Conservation (phyloP, 2,797 vertebrate genomes). For the Chelon auratus region DNA sequence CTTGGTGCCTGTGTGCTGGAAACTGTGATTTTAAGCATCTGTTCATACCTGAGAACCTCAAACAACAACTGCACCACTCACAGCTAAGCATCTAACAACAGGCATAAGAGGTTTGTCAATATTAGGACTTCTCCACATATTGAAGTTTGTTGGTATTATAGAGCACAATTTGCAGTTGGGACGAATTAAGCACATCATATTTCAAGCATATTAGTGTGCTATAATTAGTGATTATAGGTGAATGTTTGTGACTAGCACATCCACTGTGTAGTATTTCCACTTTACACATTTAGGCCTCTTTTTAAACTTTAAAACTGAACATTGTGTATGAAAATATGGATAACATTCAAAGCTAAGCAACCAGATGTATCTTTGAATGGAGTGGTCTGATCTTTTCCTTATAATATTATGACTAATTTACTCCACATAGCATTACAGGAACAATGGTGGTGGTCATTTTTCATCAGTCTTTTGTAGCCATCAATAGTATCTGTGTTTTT, state of each 20-base stretch:
- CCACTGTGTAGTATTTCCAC: not conserved
- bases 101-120: not conserved
- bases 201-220: not conserved
- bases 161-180: too few species aligned
- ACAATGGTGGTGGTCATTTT: not conserved
- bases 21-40: not conserved
- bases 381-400: not conserved
- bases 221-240: not conserved
- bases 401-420: not conserved
- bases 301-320: not conserved
- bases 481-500: too few species aligned
- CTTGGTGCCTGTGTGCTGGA: conserved; percentile 1
- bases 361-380: not conserved
- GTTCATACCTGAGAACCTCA: not conserved
- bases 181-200: too few species aligned
- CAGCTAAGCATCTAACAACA: not conserved
- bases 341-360: not conserved
- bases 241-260: not conserved
- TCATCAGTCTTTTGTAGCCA: too few species aligned
- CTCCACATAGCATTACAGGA: not conserved
- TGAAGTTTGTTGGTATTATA: too few species aligned
- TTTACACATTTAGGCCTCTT: not conserved
- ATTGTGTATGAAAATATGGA: not conserved
- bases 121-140: not conserved
- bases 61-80: not conserved